A percentile compares a stretch with the other conserved stretches of the same genome.
Conservation (phyloP, 1,140 invertebrate species). For the Drosophila punjabiensis region DNA sequence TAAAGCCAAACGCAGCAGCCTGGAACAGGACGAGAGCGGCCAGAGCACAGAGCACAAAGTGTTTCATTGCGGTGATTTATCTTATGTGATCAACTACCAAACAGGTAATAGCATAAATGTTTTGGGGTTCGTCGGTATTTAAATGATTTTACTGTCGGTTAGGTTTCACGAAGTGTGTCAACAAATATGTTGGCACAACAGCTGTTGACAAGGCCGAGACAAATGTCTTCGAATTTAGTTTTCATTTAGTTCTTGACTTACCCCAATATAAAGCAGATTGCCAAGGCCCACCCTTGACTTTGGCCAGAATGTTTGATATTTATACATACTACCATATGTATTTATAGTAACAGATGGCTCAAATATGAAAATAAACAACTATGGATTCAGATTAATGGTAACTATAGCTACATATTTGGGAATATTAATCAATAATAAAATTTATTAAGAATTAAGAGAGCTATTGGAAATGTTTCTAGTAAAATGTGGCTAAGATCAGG, state of each 20-base stretch:
- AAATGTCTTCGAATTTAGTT: background rate
- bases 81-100: background rate
- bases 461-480: background rate
- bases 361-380: background rate
- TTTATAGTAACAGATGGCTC: background rate
- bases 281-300: constrained; percentile 13
- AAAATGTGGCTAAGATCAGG: background rate
- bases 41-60: constrained; percentile 25
- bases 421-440: too few relatives aligned
- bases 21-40: constrained; percentile 29
- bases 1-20: constrained; percentile 15
- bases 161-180: background rate
- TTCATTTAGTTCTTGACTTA: background rate
- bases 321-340: background rate
- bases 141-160: background rate
- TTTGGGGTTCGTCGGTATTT: constrained; percentile 1
- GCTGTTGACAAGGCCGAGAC: constrained; percentile 5
- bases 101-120: constrained; percentile 1
- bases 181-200: constrained; percentile 11
- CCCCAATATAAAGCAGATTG: background rate
- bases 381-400: background rate
- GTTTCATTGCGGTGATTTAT: constrained; percentile 18
- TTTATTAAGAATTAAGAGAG: background rate
- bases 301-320: constrained; percentile 3
- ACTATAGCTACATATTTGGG: background rate